Percentiles rank a stretch among this genome's conserved stretches.
Evolutionary conservation across 2,797 vertebrate genomes (phyloP).

Genomic region (Choloepus didactylus): DNA sequence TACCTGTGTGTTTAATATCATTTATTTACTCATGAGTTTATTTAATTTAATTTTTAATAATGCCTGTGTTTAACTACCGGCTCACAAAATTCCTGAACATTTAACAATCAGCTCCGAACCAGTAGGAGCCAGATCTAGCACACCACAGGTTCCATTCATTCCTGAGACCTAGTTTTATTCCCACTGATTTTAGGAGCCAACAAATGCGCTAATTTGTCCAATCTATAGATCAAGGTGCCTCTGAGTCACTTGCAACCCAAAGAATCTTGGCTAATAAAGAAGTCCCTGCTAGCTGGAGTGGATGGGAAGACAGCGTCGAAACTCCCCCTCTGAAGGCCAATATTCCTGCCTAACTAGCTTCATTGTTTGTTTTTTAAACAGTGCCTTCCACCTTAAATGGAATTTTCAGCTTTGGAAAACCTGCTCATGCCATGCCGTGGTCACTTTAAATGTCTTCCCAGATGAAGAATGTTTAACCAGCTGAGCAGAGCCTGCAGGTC

Average conservation of each 20-base stretch:
- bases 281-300: neutral
- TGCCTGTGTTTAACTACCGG: neutral
- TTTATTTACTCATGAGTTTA: neutral
- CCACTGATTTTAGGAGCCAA: neutral
- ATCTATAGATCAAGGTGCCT: neutral
- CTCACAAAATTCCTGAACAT: conserved; percentile 20
- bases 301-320: neutral
- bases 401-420: neutral
- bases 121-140: neutral
- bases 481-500: conserved; percentile 49
- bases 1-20: conserved; percentile 22
- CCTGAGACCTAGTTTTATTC: neutral
- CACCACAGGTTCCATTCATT: neutral
- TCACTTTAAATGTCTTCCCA: conserved; percentile 66
- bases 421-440: neutral
- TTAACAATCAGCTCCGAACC: neutral
- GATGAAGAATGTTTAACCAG: conserved; percentile 65
- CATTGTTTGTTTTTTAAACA: neutral
- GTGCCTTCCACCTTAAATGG: neutral
- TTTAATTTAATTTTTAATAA: conserved; percentile 38
- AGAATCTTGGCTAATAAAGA: neutral
- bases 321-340: neutral
- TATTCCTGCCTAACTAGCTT: neutral
- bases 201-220: neutral
- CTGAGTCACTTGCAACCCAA: neutral